phyloP scores from a whole-genome alignment of 2,113 vertebrate species.

The Muntiacus reevesi region DNA sequence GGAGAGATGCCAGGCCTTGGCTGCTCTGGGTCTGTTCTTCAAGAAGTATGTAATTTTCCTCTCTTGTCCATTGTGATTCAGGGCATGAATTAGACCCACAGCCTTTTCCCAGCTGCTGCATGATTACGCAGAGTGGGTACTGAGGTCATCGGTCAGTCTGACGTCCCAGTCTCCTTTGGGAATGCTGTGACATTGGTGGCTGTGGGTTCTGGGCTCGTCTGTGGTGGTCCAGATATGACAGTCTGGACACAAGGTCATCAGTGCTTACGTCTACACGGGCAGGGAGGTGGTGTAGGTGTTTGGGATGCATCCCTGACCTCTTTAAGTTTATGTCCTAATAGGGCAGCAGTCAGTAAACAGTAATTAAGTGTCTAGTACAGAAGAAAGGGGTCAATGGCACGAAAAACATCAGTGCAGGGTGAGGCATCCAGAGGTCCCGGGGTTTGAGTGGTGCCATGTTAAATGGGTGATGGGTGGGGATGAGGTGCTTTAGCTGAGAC shows the following conservation, averaged over 20 bases:
- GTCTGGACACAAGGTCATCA: not conserved
- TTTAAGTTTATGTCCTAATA: not conserved
- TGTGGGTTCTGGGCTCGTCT: not conserved
- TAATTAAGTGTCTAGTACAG: no score
- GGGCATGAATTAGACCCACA: not conserved
- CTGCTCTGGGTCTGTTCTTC: not conserved
- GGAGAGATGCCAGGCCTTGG: not conserved
- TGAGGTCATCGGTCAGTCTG: not conserved
- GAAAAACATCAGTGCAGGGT: accelerated
- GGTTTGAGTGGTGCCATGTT: accelerated
- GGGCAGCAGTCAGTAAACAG: not conserved
- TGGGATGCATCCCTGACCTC: no score
- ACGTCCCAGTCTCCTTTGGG: not conserved
- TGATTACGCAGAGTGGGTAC: not conserved
- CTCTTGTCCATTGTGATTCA: not conserved
- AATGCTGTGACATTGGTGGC: not conserved
- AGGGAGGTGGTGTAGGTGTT: not conserved
- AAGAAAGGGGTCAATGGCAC: accelerated
- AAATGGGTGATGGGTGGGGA: no score
- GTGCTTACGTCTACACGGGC: accelerated
- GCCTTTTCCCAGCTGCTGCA: not conserved
- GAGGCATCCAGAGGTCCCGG: accelerated
- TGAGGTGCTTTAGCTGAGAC: not conserved
- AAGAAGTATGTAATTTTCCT: not conserved
- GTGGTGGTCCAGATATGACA: not conserved